Evolutionary conservation across 2,113 vertebrate genomes (phyloP).

Genomic region (Engraulis encrasicolus): DNA sequence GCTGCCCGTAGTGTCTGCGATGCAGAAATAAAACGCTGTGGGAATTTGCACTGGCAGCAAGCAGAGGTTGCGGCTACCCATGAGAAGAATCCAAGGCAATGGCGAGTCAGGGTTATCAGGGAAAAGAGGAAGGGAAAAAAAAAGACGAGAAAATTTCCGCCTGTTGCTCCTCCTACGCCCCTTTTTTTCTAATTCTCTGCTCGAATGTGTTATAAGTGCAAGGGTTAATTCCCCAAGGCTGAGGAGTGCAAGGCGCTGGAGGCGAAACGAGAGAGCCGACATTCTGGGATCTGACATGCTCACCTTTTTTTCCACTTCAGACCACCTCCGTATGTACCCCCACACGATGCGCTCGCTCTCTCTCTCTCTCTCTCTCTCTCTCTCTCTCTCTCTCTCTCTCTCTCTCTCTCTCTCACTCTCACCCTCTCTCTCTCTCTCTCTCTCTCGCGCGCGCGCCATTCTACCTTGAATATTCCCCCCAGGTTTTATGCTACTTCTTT

Average conservation of each 20-base stretch:
- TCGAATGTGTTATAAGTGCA: neutral
- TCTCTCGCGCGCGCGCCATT: too few relatives aligned
- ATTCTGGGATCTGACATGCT: constrained; percentile 26
- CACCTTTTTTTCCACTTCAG: constrained; percentile 14
- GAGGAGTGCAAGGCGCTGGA: neutral
- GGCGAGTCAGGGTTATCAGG: neutral
- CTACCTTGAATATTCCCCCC: too few relatives aligned
- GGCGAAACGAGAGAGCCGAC: neutral
- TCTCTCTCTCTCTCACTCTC: neutral
- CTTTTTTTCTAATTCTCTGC: neutral
- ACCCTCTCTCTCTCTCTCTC: too few relatives aligned
- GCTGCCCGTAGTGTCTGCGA: neutral
- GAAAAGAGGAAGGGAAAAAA: neutral
- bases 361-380: neutral
- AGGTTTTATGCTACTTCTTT: neutral
- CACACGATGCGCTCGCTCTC: too few relatives aligned
- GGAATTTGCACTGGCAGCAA: too few relatives aligned
- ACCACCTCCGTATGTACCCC: neutral
- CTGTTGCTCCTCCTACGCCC: neutral
- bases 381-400: neutral
- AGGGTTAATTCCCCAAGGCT: constrained; percentile 1
- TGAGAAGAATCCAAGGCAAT: neutral
- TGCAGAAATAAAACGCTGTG: neutral
- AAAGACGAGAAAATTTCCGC: neutral
- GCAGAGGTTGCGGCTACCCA: neutral